Evolutionary conservation across 1,140 invertebrate species (phyloP), one percentile per base, ranked within the genome.

Genomic region (Odontomachus brunneus): DNA sequence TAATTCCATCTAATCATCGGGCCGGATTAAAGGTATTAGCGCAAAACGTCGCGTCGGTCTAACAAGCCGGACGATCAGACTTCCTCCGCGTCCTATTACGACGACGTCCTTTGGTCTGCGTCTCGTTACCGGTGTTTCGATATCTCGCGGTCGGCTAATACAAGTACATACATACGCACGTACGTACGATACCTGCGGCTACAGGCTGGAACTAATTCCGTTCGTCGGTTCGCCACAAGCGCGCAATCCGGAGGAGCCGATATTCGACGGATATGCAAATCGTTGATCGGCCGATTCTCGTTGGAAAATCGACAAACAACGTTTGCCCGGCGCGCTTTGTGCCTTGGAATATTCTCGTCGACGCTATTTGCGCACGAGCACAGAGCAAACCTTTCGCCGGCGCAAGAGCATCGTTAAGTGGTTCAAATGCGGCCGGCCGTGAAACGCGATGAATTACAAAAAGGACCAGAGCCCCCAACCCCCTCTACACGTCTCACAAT

Each of bases 201-300:
- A 62, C 63, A 48, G 55, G 55, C 17, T 44, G 49, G 62, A 83
- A 83, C 59, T 83, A 78, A 83, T 83, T 67, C 63, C 24, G 48
- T 83, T 38, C 38, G 51, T 44, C 19, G 60, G 73, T 66, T 59
- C 17, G 73, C 53, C 73, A 49, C 73, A 78, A 78, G 55, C 73
- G 73, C 60, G 73, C 73, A 78, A 78, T 83, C 74, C 24, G 62
- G 33, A 59, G 72, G 33, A 66, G n/a, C 63, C 59, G 73, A 78
- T 75, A 82, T 62, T 53, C 44, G 49, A 38, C 72, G 72, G 38
- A 83, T 67, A 83, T 83, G 82, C 60, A 83, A 83, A 83, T 83
- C 81, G 24, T 38, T 48, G 60, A 76, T 55, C 49, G 80, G 44
- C 15, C 15, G 72, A 55, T 78, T 66, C 26, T 66, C 26, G 24